Conservation (phyloP, 2,113 vertebrate species). For the Mormyrus lacerda region DNA sequence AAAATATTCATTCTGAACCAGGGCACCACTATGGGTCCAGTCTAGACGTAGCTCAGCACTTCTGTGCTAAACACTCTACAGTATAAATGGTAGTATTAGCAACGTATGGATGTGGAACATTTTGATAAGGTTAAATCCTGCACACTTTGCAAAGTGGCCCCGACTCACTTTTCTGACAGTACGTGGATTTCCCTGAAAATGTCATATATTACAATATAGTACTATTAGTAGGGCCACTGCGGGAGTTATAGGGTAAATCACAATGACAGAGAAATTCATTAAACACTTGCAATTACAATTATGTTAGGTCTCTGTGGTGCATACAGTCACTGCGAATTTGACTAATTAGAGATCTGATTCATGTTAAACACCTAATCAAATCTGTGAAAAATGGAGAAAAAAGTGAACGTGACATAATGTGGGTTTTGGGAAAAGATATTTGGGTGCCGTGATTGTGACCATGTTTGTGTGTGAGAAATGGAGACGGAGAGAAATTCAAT, state of each 20-base stretch:
- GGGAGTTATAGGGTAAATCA: neutral
- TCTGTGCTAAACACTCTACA: neutral
- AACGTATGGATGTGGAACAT: neutral
- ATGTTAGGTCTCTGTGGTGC: neutral
- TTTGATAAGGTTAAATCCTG: neutral
- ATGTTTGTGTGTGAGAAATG: neutral
- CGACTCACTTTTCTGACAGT: neutral
- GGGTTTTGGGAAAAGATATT: neutral
- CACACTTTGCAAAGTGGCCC: neutral
- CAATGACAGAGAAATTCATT: neutral
- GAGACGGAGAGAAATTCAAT: neutral
- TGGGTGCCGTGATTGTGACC: neutral
- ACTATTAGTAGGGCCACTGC: too few species aligned
- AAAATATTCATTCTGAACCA: neutral
- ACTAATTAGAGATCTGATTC: neutral
- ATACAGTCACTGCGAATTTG: neutral
- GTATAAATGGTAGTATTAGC: neutral
- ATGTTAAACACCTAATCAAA: neutral
- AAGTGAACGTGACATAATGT: neutral
- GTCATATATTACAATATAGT: neutral
- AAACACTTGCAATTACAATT: slow-evolving; percentile 2
- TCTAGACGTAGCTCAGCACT: neutral
- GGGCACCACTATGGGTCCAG: neutral
- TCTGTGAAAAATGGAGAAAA: neutral
- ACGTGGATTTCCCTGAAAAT: neutral